phyloP scores from a whole-genome alignment of 2,797 vertebrate genomes.

The Gobio occitaniae region DNA sequence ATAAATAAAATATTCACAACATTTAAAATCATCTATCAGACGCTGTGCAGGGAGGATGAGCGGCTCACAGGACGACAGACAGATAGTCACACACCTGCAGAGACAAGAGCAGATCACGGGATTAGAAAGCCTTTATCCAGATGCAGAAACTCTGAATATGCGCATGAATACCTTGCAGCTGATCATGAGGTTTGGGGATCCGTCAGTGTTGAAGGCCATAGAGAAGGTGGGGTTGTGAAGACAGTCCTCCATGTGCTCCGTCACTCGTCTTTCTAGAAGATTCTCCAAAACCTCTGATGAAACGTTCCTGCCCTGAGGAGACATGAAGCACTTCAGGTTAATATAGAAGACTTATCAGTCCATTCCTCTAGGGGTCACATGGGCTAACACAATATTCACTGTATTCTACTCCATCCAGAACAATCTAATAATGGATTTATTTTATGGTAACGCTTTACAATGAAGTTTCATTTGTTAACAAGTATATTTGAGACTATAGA shows the following conservation, averaged over 20 bases:
- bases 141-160: not conserved
- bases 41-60: not conserved
- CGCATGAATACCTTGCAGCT: constrained; percentile 81
- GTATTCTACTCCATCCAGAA: not conserved
- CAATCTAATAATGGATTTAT: not conserved
- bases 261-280: constrained; percentile 80
- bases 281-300: constrained; percentile 76
- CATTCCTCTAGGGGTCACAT: not conserved
- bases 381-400: not conserved
- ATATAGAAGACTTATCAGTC: not conserved
- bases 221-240: constrained; percentile 84
- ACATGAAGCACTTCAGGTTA: not conserved
- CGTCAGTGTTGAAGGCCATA: constrained; percentile 74
- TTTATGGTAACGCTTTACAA: too few relatives aligned
- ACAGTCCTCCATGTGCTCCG: constrained; percentile 85
- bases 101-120: not conserved
- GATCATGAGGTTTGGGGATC: constrained; percentile 82
- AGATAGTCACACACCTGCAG: constrained; percentile 74
- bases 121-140: not conserved
- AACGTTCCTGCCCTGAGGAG: constrained; percentile 71
- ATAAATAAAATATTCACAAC: constrained; percentile 58
- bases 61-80: constrained; percentile 72
- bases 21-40: constrained; percentile 2
- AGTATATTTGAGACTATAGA: too few relatives aligned
- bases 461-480: too few relatives aligned